Percentiles rank a stretch among this genome's conserved stretches.
phyloP scores from a whole-genome alignment of 2,113 vertebrate species.

The Rhadina sibilatrix region DNA sequence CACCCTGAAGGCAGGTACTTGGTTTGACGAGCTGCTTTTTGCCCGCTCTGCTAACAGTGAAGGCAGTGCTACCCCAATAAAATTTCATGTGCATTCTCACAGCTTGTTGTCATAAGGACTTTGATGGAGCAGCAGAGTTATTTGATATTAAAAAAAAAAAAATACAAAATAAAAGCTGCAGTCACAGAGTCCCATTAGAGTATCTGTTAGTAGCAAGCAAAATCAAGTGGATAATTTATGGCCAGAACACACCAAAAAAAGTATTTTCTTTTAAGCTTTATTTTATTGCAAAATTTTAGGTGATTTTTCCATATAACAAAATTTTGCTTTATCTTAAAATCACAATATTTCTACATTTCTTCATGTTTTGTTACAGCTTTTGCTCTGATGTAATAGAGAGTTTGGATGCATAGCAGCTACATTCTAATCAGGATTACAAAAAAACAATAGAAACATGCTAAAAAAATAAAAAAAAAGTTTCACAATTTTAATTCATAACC shows the following conservation, averaged over 20 bases:
- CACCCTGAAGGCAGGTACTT: neutral
- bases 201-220: neutral
- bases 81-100: neutral
- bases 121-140: neutral
- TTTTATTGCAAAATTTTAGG: neutral
- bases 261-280: neutral
- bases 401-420: neutral
- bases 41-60: neutral
- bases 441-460: neutral
- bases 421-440: neutral
- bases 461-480: neutral
- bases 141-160: neutral
- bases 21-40: neutral
- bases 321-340: neutral
- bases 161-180: neutral
- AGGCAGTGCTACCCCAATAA: neutral
- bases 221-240: neutral
- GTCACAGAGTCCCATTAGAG: neutral
- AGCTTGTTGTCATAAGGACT: neutral
- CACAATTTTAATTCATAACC: neutral
- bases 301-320: neutral
- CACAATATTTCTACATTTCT: neutral
- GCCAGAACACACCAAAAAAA: neutral
- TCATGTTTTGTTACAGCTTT: neutral
- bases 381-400: neutral